Base-by-base conservation (phyloP, 2,888 invertebrate species). In the Lamproptera curius region DNA sequence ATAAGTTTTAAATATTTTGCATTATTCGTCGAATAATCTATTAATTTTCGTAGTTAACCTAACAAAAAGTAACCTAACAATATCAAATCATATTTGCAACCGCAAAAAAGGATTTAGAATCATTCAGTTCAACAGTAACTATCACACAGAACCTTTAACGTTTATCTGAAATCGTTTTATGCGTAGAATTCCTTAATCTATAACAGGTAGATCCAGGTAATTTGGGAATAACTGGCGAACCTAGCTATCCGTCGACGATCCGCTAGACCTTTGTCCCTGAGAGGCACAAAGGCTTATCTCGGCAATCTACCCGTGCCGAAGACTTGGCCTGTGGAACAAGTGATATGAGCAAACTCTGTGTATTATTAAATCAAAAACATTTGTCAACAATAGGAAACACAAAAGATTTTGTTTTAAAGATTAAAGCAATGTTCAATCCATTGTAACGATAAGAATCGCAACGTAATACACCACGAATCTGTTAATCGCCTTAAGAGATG, bases 261-360 rank as follows among this genome's bases (percentile, higher is more conserved):
- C 67, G 63, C 60, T 57, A 68, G 73, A 77, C 80, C 81, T 81
- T 80, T 78, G 76, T 76, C 64, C 59, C 65, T 61, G 67, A 62
- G 59, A 58, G 54, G 60, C 59, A 75, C 71, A 73, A 76, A 73
- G 63, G 61, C 65, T 71, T 78, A 79, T 78, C 78, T 55, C 59
- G 53, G 57, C 55, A 57, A 79, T 79, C 78, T 69, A 58, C 64
- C 57, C 28, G 40, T 43, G 20, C 40, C 43, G 17, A 20, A 40
- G 43, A 44, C 43, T 49, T 60, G 59, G 58, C 51, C 56, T 56
- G 50, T 51, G 53, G 45, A 55, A 38, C 36, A 23, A 42, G 54
- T 61, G 55, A 40, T 43, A 36, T 38, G 13, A 37, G 48, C 26
- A 20, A 41, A 42, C 16, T 28, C n/a, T n/a, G n/a, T n/a, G n/a